Evolutionary conservation across 2,888 invertebrate species (phyloP).

Genomic region (Ryuthela nishihirai): DNA sequence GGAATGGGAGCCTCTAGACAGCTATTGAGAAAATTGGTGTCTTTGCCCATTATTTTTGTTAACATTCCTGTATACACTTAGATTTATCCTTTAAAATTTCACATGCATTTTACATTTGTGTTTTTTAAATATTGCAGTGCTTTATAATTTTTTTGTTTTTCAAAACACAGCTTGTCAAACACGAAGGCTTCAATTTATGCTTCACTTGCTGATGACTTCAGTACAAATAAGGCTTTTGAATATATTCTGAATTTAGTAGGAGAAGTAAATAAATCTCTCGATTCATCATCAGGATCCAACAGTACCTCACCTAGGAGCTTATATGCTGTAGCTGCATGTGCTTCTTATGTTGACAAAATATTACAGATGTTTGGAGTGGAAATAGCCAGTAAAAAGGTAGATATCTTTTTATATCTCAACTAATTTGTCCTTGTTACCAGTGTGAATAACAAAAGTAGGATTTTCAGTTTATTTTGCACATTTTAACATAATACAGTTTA

Average conservation of each 20-base stretch:
- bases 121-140: not conserved
- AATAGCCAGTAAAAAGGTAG: conserved; percentile 24
- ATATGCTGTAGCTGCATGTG: conserved; percentile 10
- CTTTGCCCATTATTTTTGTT: not conserved
- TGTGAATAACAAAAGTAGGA: too few species aligned
- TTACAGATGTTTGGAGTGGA: conserved; percentile 20
- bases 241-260: conserved; percentile 17
- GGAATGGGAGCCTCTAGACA: too few species aligned
- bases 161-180: conserved; percentile 14
- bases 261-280: conserved; percentile 17
- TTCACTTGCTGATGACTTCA: conserved; percentile 24
- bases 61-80: not conserved
- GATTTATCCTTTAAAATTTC: not conserved
- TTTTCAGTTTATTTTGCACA: too few species aligned
- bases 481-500: too few species aligned
- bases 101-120: not conserved
- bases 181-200: conserved; percentile 10
- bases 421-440: not conserved
- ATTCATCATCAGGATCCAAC: not conserved
- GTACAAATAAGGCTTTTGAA: conserved; percentile 20
- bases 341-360: conserved; percentile 15
- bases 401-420: not conserved
- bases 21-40: too few species aligned
- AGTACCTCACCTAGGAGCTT: not conserved
- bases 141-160: not conserved